Percentiles rank a stretch among this genome's conserved stretches.
These are phyloP conservation scores for Neopelma chrysocephalum DNA, from an alignment of 2,797 vertebrate species.

Conservation along the genomic window DNA sequence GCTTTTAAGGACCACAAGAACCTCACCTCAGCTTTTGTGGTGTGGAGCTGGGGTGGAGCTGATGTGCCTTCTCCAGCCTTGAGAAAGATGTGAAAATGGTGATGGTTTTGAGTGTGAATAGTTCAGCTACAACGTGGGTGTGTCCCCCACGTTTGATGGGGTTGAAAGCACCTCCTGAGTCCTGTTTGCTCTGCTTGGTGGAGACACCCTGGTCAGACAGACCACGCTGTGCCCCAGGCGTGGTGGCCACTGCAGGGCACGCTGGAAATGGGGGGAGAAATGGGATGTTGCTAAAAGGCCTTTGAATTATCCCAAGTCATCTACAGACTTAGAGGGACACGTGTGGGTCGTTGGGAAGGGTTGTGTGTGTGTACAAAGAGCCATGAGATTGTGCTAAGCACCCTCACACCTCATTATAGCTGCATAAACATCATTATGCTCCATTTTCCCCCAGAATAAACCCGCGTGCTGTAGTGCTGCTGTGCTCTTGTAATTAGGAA, in stretches of 20 bases:
- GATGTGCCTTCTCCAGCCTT: background rate
- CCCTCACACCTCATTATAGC: background rate
- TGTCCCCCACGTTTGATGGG: background rate
- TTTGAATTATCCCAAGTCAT: background rate
- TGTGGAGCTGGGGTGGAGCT: background rate
- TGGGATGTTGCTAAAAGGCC: background rate
- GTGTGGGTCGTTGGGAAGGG: accelerated
- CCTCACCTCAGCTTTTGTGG: background rate
- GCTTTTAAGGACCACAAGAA: background rate
- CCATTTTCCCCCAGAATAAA: background rate
- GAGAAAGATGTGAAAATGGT: background rate
- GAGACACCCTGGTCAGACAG: background rate
- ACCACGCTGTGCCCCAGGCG: accelerated
- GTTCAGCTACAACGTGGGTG: background rate
- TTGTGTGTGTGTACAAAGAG: background rate
- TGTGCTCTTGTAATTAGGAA: background rate
- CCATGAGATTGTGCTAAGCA: background rate
- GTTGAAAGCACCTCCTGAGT: background rate
- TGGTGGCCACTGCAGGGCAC: background rate
- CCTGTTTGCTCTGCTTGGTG: background rate
- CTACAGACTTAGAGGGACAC: background rate
- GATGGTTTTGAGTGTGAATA: too few species aligned
- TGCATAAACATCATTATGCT: background rate
- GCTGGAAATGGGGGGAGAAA: background rate
- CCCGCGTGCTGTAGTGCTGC: background rate